Evolutionary conservation across 2,888 invertebrate species (phyloP), one percentile per base, ranked within the genome.

Genomic region (Tinea semifulvella): DNA sequence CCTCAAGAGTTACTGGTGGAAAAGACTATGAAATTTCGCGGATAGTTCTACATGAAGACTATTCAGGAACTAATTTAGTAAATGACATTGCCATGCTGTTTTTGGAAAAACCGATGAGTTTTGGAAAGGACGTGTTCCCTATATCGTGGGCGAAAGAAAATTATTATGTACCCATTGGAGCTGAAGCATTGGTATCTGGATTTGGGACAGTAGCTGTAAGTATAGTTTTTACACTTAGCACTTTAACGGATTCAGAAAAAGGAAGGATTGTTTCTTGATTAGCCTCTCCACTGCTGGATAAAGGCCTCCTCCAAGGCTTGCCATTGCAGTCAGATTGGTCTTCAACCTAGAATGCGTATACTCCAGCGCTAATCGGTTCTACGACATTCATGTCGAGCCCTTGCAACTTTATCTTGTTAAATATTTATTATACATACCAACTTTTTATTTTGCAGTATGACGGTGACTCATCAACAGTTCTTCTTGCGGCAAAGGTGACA

Each of bases 161-260:
- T 47, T 53, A 61, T 10, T 44, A 48, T 5, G 48, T 80, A 10
- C 54, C 65, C 22, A 55, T 48, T 47, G 76, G 75, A 2, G 55
- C 64, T 7, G 60, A 61, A 51, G 79, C 80, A 5, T 11, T 76
- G 3, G 75, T 81, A 1, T 67, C 80, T 27, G 82, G 81, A 45
- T 81, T 63, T 57, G 81, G 81, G 16, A 56, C 58, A 3, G 65
- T 64, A 40, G 56, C 62, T 22, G 64, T 64, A 45, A 56, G 61
- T 53, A n/a, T 22, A n/a, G n/a, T n/a, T n/a, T n/a, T n/a, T n/a
- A n/a, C n/a, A n/a, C n/a, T n/a, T n/a, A n/a, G n/a, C n/a, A n/a
- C n/a, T n/a, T n/a, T n/a, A n/a, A n/a, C n/a, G n/a, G n/a, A n/a
- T n/a, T n/a, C n/a, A n/a, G n/a, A n/a, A n/a, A n/a, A n/a, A n/a